Evolutionary conservation across 2,797 vertebrate species (phyloP).

Genomic region (Selene dorsalis): DNA sequence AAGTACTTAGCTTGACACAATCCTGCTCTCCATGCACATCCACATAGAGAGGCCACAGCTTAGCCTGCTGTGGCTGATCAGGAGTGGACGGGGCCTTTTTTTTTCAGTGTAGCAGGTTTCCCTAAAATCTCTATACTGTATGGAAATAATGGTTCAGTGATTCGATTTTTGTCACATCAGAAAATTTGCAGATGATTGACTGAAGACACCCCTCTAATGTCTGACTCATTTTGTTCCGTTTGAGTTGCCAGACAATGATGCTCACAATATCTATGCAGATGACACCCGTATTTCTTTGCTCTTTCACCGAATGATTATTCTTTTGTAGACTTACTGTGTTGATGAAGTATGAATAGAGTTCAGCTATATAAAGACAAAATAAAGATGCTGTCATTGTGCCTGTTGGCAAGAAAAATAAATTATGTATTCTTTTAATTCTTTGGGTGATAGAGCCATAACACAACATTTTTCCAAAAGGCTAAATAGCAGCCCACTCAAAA

Average conservation of each 20-base stretch:
- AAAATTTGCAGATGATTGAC: background rate
- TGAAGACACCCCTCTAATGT: too few species aligned
- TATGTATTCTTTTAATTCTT: background rate
- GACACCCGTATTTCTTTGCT: constrained; percentile 1
- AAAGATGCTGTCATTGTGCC: background rate
- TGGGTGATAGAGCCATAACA: background rate
- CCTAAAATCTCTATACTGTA: constrained; percentile 2
- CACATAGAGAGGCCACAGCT: constrained; percentile 36
- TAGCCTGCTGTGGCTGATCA: constrained; percentile 50
- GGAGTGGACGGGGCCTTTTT: constrained; percentile 4
- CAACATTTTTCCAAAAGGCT: background rate
- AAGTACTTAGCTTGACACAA: constrained; percentile 61
- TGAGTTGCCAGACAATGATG: background rate
- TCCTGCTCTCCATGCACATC: constrained; percentile 59
- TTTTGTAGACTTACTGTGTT: background rate
- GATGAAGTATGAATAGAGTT: background rate
- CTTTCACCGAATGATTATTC: background rate
- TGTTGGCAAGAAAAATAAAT: background rate
- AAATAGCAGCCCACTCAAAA: background rate
- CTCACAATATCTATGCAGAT: background rate
- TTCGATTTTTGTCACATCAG: background rate
- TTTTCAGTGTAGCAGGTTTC: constrained; percentile 3
- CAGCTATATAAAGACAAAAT: background rate
- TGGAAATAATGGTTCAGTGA: background rate
- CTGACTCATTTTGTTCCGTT: background rate